These are phyloP conservation scores for Macroglossus sobrinus DNA, from an alignment of 2,113 vertebrate species.

Conservation along the genomic window DNA sequence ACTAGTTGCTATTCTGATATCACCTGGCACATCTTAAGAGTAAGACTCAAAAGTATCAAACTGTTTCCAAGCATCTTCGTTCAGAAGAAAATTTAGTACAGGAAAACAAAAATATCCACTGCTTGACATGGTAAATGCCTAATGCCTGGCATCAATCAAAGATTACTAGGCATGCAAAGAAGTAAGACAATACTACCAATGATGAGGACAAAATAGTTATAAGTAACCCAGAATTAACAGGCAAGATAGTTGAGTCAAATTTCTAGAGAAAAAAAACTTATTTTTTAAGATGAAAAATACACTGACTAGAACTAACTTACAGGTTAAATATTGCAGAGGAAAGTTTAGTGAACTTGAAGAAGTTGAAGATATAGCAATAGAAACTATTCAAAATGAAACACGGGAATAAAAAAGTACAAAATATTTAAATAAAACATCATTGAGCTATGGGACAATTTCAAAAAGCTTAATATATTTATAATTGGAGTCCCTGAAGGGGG, in stretches of 20 bases:
- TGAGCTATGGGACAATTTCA: background rate
- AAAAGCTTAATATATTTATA: background rate
- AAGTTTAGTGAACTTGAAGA: background rate
- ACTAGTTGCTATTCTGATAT: background rate
- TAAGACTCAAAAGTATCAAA: background rate
- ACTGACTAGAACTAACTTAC: background rate
- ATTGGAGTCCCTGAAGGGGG: background rate
- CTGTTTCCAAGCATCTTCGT: background rate
- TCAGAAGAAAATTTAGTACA: background rate
- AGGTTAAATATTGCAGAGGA: background rate
- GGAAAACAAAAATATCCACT: background rate
- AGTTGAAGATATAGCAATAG: background rate
- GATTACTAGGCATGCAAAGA: background rate
- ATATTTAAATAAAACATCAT: background rate
- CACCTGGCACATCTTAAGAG: background rate
- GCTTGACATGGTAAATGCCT: background rate
- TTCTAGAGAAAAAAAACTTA: background rate
- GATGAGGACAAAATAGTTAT: background rate
- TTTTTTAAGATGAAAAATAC: slow-evolving; percentile 27
- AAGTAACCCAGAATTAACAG: background rate
- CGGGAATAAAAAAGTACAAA: background rate
- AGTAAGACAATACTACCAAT: background rate
- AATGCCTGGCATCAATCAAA: background rate
- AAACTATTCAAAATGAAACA: background rate
- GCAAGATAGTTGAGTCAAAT: background rate